Evolutionary conservation across 2,888 invertebrate genomes (phyloP), one percentile per base, ranked within the genome.

Genomic region (Amorpha juglandis): DNA sequence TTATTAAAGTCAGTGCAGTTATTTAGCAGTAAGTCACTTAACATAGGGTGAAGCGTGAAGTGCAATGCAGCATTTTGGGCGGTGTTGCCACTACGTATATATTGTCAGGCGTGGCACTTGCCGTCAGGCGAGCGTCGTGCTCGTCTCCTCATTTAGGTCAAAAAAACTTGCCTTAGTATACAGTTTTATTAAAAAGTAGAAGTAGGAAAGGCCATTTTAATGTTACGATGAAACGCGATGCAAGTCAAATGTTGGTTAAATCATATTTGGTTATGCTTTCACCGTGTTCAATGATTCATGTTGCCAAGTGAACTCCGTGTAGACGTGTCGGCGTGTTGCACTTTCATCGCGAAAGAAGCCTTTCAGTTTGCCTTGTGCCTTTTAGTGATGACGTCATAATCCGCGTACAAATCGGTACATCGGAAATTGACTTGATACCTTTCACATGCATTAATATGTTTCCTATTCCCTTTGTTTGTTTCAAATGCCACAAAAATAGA

Each of bases 231-330:
- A 27, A 27, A 52, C 55, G 16, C 2, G 16, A 35, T 35, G 35
- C 4, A 3, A 55, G 55, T 55, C 16, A 42, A 58, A 38, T 58
- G 6, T 58, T 42, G 11, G 35, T 33, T 16, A 38, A 42, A 58
- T 42, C 11, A 16, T 35, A 19, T 38, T 58, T 38, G 21, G 58
- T 58, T 58, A 58, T 58, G 58, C 58, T 58, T 58, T 58, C 58
- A 58, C 58, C 19, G 58, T 35, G 38, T 55, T 16, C 6, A 58
- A 52, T 58, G 38, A 19, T 16, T 55, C 38, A 58, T 19, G 58
- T 55, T 58, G 42, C 42, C 12, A 58, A 58, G 42, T 58, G 58
- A 58, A 11, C 19, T 19, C 1, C 19, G 50, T 19, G 50, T 9
- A 6, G 48, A 38, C 51, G 12, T 19, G 19, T 42, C 58, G 14